A percentile compares a stretch with the other conserved stretches of the same genome.
phyloP scores from a whole-genome alignment of 1,140 invertebrate species.

The Meloidogyne floridensis region DNA sequence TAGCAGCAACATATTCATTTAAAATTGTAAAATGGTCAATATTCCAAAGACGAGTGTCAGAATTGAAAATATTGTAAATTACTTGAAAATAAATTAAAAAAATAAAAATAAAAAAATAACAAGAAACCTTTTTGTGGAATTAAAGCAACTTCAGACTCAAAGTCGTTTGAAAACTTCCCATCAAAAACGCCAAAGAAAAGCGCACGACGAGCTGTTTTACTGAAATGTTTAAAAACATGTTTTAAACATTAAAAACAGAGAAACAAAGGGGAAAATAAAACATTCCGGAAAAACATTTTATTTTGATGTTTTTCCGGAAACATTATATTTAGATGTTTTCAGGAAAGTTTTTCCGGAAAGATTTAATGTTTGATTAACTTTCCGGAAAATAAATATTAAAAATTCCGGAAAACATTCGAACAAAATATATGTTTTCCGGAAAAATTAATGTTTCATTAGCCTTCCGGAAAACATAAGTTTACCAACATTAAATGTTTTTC shows the following conservation, averaged over 20 bases:
- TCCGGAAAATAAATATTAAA: neutral
- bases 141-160: constrained; percentile 40
- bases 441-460: too few species aligned
- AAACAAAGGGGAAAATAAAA: neutral
- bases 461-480: too few species aligned
- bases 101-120: constrained; percentile 1
- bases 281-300: too few species aligned
- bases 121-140: constrained; percentile 35
- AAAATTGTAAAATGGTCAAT: constrained; percentile 31
- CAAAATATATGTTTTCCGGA: too few species aligned
- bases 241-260: neutral
- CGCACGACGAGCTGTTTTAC: constrained; percentile 19
- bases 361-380: neutral
- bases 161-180: neutral
- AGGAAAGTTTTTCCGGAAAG: too few species aligned
- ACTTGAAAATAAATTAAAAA: constrained; percentile 4
- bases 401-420: neutral
- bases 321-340: too few species aligned
- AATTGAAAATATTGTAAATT: constrained; percentile 24
- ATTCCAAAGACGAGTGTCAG: constrained; percentile 46
- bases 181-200: constrained; percentile 14
- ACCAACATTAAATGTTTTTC: too few species aligned
- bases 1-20: constrained; percentile 37
- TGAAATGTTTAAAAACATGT: neutral
- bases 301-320: too few species aligned